These are phyloP conservation scores for Anarsia innoxiella DNA, from an alignment of 2,888 invertebrate genomes.

Conservation along the genomic window DNA sequence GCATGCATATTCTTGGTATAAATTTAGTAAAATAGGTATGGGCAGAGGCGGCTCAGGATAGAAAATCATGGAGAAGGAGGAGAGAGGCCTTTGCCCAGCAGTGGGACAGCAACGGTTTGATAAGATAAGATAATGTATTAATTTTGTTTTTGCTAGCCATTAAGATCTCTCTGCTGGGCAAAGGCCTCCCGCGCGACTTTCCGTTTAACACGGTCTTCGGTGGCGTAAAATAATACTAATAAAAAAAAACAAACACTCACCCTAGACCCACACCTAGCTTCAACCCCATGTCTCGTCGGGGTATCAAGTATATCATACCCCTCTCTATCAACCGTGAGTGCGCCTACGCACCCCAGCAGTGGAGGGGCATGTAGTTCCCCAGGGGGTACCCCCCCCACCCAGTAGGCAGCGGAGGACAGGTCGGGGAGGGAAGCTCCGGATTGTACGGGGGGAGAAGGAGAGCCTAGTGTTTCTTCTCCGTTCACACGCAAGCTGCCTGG, in stretches of 20 bases:
- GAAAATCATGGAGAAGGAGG: too few relatives aligned
- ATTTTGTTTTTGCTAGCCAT: too few relatives aligned
- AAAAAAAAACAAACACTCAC: constrained; percentile 44
- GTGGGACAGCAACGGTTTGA: too few relatives aligned
- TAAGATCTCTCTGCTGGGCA: too few relatives aligned
- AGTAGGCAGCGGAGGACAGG: constrained; percentile 80
- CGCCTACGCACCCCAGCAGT: constrained; percentile 89
- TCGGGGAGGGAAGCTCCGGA: constrained; percentile 78
- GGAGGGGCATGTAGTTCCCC: constrained; percentile 54
- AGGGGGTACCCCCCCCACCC: constrained; percentile 91
- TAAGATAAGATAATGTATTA: too few relatives aligned
- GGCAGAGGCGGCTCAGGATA: too few relatives aligned
- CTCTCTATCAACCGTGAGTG: constrained; percentile 81
- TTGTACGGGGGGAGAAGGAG: constrained; percentile 78
- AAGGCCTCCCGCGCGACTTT: too few relatives aligned
- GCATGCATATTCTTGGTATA: too few relatives aligned
- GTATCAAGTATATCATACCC: constrained; percentile 84
- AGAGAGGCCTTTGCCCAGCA: too few relatives aligned
- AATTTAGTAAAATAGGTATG: too few relatives aligned
- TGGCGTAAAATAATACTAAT: too few relatives aligned
- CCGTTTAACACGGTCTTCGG: too few relatives aligned
- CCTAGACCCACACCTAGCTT: constrained; percentile 81
- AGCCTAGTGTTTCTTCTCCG: constrained; percentile 79
- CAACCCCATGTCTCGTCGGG: constrained; percentile 80
- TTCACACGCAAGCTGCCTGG: constrained; percentile 81